Evolutionary conservation across 2,113 vertebrate species (phyloP).

Genomic region (Toxostoma redivivum): DNA sequence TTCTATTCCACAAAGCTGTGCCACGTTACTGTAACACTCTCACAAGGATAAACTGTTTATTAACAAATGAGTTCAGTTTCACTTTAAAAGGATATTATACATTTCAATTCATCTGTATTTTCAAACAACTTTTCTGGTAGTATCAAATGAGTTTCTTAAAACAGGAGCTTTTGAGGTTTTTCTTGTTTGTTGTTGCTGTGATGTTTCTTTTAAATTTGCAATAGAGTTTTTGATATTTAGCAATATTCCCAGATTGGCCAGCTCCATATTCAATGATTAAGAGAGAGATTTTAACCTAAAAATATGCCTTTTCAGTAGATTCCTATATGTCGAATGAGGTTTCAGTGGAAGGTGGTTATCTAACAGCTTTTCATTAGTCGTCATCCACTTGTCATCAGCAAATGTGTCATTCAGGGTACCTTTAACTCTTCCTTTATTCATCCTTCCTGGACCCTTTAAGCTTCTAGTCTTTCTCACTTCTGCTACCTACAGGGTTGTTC

Average conservation of each 20-base stretch:
- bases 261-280: not conserved
- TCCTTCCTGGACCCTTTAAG: not conserved
- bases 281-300: not conserved
- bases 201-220: not conserved
- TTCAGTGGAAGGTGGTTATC: not conserved
- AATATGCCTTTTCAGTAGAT: not conserved
- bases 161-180: not conserved
- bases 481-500: not conserved
- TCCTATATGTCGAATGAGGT: not conserved
- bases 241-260: not conserved
- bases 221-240: not conserved
- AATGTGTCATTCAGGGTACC: not conserved
- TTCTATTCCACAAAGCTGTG: conserved; percentile 11
- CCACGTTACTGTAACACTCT: not conserved
- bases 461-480: not conserved
- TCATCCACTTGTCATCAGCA: not conserved
- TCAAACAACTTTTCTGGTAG: not conserved
- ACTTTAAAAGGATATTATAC: not conserved
- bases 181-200: not conserved
- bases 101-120: not conserved
- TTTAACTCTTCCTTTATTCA: not conserved
- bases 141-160: not conserved
- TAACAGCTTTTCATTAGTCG: conserved; percentile 4
- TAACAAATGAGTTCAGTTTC: not conserved
- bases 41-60: not conserved